Conservation (phyloP, 2,113 vertebrate genomes). For the Prietella phreatophila region DNA sequence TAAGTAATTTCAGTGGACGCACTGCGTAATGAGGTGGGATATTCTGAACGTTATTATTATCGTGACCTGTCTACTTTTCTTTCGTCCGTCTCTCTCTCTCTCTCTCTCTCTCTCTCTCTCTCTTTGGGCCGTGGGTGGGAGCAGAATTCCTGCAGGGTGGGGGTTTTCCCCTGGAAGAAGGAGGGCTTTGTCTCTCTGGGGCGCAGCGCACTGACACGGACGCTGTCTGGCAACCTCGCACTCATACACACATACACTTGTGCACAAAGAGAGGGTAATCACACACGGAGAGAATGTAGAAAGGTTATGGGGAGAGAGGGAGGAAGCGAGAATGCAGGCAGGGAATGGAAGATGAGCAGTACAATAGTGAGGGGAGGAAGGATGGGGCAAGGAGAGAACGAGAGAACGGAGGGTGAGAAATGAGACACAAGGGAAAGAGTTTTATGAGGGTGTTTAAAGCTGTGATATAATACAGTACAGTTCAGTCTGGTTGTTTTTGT, state of each 20-base stretch:
- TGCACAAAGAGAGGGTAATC: conserved; percentile 26
- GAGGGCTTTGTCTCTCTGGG: conserved; percentile 56
- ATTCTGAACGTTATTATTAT: neutral
- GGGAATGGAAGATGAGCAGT: conserved; percentile 34
- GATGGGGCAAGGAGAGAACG: conserved; percentile 54
- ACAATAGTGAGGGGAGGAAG: conserved; percentile 46
- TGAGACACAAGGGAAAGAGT: neutral
- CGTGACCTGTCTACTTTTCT: neutral
- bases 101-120: neutral
- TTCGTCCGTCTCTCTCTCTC: neutral
- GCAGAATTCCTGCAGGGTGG: conserved; percentile 41
- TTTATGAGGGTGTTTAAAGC: neutral
- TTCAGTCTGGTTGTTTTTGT: neutral
- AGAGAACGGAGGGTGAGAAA: conserved; percentile 16
- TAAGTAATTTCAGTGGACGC: neutral
- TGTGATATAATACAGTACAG: neutral
- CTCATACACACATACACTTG: conserved; percentile 23
- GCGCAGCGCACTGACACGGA: conserved; percentile 45
- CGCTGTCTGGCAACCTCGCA: conserved; percentile 69
- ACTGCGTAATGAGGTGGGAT: neutral
- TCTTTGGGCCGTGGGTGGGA: conserved; percentile 24
- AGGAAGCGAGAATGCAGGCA: neutral
- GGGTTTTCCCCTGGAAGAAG: conserved; percentile 57
- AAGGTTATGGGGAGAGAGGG: conserved; percentile 40
- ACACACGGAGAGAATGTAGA: conserved; percentile 50